These are phyloP conservation scores for Microchrysa polita DNA, from an alignment of 2,888 invertebrate species.

Conservation along the genomic window DNA sequence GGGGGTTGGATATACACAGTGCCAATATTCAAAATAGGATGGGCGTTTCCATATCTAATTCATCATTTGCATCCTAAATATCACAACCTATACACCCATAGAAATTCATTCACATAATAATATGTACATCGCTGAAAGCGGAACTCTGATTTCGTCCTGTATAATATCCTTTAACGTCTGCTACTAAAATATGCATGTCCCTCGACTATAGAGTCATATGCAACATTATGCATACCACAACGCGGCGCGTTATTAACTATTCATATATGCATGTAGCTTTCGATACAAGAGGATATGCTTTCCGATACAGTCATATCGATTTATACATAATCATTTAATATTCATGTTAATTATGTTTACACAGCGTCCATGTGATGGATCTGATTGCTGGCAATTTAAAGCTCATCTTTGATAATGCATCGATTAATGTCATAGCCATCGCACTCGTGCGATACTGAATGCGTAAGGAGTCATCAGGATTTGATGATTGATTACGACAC, in stretches of 20 bases:
- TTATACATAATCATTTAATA: slow-evolving; percentile 48
- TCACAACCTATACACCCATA: no score
- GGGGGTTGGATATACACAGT: background rate
- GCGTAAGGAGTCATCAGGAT: background rate
- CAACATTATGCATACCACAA: no score
- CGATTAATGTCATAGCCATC: background rate
- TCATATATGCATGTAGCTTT: slow-evolving; percentile 36
- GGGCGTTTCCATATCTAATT: no score
- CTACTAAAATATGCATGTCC: no score
- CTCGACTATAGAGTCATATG: no score
- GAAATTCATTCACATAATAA: no score
- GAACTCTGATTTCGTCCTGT: no score
- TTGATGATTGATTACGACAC: background rate
- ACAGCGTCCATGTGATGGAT: slow-evolving; percentile 48
- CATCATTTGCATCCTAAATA: no score
- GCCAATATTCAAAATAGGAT: no score
- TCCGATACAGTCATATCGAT: slow-evolving; percentile 46
- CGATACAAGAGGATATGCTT: slow-evolving; percentile 44
- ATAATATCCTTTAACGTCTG: no score
- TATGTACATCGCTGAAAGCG: no score
- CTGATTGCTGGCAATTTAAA: slow-evolving; percentile 47
- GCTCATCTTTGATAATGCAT: slow-evolving; percentile 38
- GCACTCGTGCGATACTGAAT: background rate
- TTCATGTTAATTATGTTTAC: slow-evolving; percentile 50
- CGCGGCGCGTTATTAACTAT: background rate